These are phyloP conservation scores for Thomomys bottae DNA, from an alignment of 2,113 vertebrate species.

Conservation along the genomic window DNA sequence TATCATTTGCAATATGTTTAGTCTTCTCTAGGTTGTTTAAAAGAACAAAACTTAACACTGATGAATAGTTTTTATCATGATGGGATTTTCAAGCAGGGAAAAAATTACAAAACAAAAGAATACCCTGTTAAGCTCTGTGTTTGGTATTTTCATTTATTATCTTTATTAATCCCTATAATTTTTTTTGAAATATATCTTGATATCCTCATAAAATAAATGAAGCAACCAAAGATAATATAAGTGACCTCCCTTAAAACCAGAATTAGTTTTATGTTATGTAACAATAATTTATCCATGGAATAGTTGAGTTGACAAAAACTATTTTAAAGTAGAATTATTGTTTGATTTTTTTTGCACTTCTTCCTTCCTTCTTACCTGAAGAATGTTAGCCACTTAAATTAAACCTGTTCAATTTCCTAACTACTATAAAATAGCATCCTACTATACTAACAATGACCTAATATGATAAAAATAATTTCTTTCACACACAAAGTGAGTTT, in stretches of 20 bases:
- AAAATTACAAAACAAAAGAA: background rate
- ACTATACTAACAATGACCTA: background rate
- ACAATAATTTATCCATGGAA: background rate
- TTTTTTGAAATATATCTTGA: background rate
- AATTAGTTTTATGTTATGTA: background rate
- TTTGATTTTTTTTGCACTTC: background rate
- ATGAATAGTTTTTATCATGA: background rate
- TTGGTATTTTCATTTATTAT: background rate
- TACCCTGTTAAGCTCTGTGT: too few relatives aligned
- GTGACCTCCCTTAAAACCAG: background rate
- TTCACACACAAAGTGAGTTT: background rate
- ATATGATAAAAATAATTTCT: background rate
- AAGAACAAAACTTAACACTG: background rate
- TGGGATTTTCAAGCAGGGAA: background rate
- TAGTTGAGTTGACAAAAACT: background rate
- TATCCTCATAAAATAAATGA: background rate
- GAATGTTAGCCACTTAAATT: background rate
- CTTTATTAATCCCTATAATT: background rate
- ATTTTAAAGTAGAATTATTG: background rate
- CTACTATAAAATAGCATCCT: background rate
- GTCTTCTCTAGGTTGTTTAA: background rate
- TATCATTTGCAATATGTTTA: background rate
- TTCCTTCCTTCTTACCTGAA: too few relatives aligned
- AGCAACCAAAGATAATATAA: background rate
- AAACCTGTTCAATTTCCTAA: background rate